Conservation (phyloP, 2,113 vertebrate genomes). For the Bothrops jararaca region DNA sequence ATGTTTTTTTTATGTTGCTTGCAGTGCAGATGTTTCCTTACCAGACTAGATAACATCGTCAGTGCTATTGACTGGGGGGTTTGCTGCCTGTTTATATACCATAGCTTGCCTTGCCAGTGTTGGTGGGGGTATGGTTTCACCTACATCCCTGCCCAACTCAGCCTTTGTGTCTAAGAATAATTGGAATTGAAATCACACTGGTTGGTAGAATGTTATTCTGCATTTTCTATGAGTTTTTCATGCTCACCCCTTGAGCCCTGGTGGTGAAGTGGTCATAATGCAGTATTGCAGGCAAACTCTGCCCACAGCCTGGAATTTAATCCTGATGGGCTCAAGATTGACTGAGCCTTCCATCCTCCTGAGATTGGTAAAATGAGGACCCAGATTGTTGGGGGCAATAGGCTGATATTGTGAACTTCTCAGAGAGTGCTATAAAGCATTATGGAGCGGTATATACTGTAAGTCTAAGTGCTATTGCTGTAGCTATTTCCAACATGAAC, state of each 20-base stretch:
- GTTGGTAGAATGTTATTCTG: not conserved
- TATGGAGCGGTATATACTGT: no score
- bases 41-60: no score
- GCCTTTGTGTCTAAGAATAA: not conserved
- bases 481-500: not conserved
- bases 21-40: no score
- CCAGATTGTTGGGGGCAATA: not conserved
- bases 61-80: no score
- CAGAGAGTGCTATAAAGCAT: not conserved
- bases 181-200: not conserved
- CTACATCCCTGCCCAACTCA: not conserved
- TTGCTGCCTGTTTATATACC: no score
- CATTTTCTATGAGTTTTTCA: not conserved
- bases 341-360: not conserved
- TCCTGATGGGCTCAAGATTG: not conserved
- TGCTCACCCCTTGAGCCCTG: not conserved
- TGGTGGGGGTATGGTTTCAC: no score
- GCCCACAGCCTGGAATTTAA: not conserved
- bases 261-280: not conserved
- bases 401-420: not conserved
- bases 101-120: no score
- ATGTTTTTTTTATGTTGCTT: no score
- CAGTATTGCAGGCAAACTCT: not conserved
- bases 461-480: not conserved
- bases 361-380: not conserved